Conservation (phyloP, 2,888 invertebrate genomes). For the Drosophila incognita region DNA sequence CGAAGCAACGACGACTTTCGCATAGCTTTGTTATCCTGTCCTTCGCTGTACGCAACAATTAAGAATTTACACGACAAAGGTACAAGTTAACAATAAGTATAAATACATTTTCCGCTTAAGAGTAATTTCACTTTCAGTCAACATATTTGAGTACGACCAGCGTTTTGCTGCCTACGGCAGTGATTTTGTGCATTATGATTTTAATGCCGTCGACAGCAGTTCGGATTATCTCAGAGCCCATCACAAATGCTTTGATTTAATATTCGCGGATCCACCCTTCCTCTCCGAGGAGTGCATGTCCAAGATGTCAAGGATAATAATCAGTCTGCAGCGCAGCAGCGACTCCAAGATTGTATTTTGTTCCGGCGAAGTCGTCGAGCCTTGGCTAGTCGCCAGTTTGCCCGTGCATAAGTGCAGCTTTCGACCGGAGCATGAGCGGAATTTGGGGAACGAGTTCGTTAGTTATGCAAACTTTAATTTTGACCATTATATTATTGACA, state of each 20-base stretch:
- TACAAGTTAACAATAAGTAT: neutral
- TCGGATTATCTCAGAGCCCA: conserved; percentile 86
- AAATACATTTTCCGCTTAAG: neutral
- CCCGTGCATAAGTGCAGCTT: conserved; percentile 89
- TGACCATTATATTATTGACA: conserved; percentile 84
- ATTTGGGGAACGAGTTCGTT: conserved; percentile 96
- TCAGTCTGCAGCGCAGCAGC: conserved; percentile 87
- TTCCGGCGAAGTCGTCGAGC: conserved; percentile 93
- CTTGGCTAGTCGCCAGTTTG: conserved; percentile 88
- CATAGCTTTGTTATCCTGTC: conserved; percentile 95
- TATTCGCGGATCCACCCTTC: conserved; percentile 98
- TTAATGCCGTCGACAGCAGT: conserved; percentile 90
- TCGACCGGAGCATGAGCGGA: conserved; percentile 93
- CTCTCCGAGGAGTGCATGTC: conserved; percentile 95
- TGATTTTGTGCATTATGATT: conserved; percentile 95
- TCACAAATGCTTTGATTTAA: conserved; percentile 89
- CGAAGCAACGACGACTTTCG: conserved; percentile 73
- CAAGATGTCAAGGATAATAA: conserved; percentile 92
- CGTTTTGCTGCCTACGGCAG: conserved; percentile 92
- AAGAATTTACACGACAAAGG: conserved; percentile 84
- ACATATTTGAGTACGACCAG: conserved; percentile 93
- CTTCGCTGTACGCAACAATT: conserved; percentile 91
- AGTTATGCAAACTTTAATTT: conserved; percentile 95
- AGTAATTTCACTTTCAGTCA: conserved; percentile 86
- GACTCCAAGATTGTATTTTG: conserved; percentile 87